These are phyloP conservation scores for Pionites leucogaster DNA, from an alignment of 2,113 vertebrate genomes.

Conservation along the genomic window DNA sequence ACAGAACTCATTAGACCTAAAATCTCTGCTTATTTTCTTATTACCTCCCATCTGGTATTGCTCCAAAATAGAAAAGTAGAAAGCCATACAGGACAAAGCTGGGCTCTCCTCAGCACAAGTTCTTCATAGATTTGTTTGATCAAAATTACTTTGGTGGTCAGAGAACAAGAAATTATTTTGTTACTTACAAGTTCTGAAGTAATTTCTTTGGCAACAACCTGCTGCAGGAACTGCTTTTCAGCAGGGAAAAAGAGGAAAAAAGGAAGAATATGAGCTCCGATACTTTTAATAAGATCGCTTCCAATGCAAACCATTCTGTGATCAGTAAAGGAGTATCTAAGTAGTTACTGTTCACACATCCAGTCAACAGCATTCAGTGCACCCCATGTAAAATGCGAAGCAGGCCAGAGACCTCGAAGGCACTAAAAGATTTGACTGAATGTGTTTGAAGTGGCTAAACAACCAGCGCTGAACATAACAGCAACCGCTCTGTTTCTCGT, in stretches of 20 bases:
- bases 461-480: rapidly evolving
- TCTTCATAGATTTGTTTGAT: not conserved
- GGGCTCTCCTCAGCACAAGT: not conserved
- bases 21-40: constrained; percentile 11
- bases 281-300: not conserved
- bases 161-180: not conserved
- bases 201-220: not conserved
- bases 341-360: not conserved
- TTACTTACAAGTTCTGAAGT: not conserved
- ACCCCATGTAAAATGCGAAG: not conserved
- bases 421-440: not conserved
- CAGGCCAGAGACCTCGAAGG: not conserved
- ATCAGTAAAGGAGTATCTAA: not conserved
- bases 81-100: not conserved
- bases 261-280: too few species aligned
- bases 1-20: constrained; percentile 23
- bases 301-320: not conserved
- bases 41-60: not conserved
- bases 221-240: not conserved
- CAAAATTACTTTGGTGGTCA: not conserved
- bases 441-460: not conserved
- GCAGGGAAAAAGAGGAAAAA: too few species aligned
- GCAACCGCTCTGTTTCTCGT: rapidly evolving
- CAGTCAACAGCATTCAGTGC: not conserved
- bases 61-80: not conserved